phyloP scores from a whole-genome alignment of 2,113 vertebrate genomes.

The Spea multiplicata region DNA sequence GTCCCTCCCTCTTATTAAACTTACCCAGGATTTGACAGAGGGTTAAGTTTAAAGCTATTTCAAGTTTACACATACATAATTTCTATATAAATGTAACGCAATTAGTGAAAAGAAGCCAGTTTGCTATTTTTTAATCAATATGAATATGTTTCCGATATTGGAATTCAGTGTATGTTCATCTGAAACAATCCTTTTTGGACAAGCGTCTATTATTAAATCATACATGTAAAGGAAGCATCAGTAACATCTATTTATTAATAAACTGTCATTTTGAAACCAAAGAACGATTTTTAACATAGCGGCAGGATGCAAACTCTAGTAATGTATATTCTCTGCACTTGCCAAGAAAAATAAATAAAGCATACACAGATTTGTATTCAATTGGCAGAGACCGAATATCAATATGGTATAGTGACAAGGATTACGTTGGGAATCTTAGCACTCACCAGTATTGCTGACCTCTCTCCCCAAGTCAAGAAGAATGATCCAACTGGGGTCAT shows the following conservation, averaged over 20 bases:
- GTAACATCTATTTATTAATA: background rate
- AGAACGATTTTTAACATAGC: background rate
- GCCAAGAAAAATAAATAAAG: slow-evolving; percentile 20
- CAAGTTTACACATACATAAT: slow-evolving; percentile 4
- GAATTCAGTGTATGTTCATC: background rate
- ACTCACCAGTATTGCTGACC: slow-evolving; percentile 71
- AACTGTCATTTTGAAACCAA: background rate
- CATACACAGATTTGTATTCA: slow-evolving; percentile 39
- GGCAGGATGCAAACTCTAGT: background rate
- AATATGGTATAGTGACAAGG: background rate
- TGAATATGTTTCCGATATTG: background rate
- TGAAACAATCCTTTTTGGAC: background rate
- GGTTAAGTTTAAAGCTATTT: slow-evolving; percentile 34
- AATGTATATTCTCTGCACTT: no score
- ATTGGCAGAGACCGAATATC: background rate
- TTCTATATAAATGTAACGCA: no score
- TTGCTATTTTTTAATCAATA: background rate
- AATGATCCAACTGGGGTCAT: slow-evolving; percentile 50
- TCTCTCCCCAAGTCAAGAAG: slow-evolving; percentile 53
- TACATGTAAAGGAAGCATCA: background rate
- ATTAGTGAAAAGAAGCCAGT: no score
- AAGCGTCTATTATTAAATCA: background rate
- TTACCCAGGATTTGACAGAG: slow-evolving; percentile 53
- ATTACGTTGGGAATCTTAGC: background rate
- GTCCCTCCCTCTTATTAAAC: slow-evolving; percentile 59